Percentiles rank a stretch among this genome's conserved stretches.
These are phyloP conservation scores for Subacronicta megacephala DNA, from an alignment of 2,888 invertebrate genomes.

Conservation along the genomic window DNA sequence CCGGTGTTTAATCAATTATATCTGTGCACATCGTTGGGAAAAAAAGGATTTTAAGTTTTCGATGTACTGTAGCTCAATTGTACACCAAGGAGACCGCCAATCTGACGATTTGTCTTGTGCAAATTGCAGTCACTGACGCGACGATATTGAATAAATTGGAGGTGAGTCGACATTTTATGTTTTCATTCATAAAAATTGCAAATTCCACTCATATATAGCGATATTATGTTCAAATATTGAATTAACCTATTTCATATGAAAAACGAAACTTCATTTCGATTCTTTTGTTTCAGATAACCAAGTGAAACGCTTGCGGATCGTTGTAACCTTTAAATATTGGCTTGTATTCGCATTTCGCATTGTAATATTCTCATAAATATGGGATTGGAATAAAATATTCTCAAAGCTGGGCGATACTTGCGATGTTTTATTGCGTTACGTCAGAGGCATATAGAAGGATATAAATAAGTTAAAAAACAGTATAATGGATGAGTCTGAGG, in stretches of 20 bases:
- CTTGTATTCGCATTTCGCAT: conserved; percentile 60
- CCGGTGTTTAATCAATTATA: conserved; percentile 54
- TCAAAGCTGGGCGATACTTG: conserved; percentile 54
- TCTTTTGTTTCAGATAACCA: conserved; percentile 83
- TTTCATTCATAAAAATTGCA: conserved; percentile 70
- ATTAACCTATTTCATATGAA: conserved; percentile 79
- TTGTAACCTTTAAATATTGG: conserved; percentile 60
- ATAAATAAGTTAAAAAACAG: conserved; percentile 37
- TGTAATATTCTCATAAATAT: conserved; percentile 55
- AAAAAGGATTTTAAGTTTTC: conserved; percentile 86
- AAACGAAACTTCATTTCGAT: conserved; percentile 85
- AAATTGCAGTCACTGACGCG: conserved; percentile 68
- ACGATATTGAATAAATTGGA: conserved; percentile 58
- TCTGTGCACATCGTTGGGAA: conserved; percentile 57
- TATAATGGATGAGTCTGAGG: conserved; percentile 81
- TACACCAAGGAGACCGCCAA: conserved; percentile 68
- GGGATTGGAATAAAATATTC: conserved; percentile 54
- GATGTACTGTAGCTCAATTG: conserved; percentile 64
- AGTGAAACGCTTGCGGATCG: conserved; percentile 60
- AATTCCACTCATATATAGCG: conserved; percentile 39
- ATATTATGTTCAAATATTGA: conserved; percentile 69
- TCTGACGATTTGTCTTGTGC: conserved; percentile 67
- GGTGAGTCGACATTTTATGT: conserved; percentile 65
- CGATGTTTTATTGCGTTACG: conserved; percentile 66
- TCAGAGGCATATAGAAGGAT: conserved; percentile 58